Base-by-base conservation (phyloP, 2,797 vertebrate species). In the Oryzias dopingdopingensis region DNA sequence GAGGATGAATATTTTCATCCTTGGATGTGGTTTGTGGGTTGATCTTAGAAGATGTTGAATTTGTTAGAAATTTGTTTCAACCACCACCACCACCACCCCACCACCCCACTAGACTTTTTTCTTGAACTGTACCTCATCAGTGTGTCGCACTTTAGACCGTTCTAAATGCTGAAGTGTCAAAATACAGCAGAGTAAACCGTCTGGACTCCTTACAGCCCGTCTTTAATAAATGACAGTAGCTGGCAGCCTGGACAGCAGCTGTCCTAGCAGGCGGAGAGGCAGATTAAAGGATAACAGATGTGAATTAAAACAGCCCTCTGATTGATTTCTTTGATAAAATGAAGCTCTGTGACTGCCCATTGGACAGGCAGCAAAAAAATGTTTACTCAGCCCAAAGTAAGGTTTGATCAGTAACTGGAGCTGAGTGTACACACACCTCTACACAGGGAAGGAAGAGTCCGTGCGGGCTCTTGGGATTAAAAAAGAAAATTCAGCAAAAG, bases 211-310 rank as follows among this genome's bases (percentile, higher is more conserved):
- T 43, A 56, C 49, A 61, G 59, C 51, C 15, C 48, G 15, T 53
- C 42, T 63, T 57, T 66, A 57, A 52, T 32, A 49, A 49, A 29
- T 55, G 15, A 42, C 55, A 57, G 52, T 20, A 45, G 63, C 49
- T 60, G 37, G 46, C 47, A 54, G 56, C 45, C 59, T 67, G 24
- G 32, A 56, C 79, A 56, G 14, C 82, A 81, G 70, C 74, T 80
- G 84, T 53, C 71, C 52, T 16, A 17, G 29, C 62, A 43, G 54
- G 65, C 51, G 56, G 62, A 1, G 62, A 62, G 45, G 52, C 72
- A 67, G 75, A 82, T 81, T 84, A 86, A 59, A 66, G 77, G 73
- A 81, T 64, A 71, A 82, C 62, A 75, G 76, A 65, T 74, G 74
- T 41, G 71, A 83, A 84, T 82, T 79, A 79, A 80, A 87, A 74